Evolutionary conservation across 2,888 invertebrate species (phyloP).

Genomic region (Chesias legatella): DNA sequence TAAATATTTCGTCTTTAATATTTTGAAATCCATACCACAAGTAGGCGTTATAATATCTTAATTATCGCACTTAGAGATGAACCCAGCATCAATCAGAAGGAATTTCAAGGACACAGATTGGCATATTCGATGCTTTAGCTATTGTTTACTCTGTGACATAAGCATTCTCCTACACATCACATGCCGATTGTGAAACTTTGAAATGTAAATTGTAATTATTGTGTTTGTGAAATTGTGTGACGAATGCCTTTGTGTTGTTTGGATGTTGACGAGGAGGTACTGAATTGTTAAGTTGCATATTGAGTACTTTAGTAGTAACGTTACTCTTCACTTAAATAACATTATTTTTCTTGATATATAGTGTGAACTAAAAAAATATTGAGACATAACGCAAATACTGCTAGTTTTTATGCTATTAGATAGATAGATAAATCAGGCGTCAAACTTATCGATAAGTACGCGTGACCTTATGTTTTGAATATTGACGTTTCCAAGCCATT

Average conservation of each 20-base stretch:
- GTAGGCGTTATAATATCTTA: constrained; percentile 20
- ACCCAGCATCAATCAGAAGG: constrained; percentile 32
- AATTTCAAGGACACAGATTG: constrained; percentile 34
- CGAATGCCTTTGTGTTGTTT: constrained; percentile 31
- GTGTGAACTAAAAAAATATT: no score
- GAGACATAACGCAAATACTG: no score
- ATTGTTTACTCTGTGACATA: not conserved
- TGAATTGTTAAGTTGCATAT: not conserved
- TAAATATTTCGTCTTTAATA: no score
- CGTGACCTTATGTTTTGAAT: no score
- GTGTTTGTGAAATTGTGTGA: constrained; percentile 38
- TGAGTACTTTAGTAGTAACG: no score
- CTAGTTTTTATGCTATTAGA: no score
- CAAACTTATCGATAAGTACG: no score
- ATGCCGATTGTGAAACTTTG: constrained; percentile 46
- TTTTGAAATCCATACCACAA: constrained; percentile 6
- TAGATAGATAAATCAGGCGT: no score
- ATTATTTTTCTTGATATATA: not conserved
- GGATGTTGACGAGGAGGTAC: constrained; percentile 14
- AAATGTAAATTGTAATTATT: constrained; percentile 50
- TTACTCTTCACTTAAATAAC: no score
- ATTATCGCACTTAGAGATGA: constrained; percentile 25
- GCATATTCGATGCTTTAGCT: constrained; percentile 11
- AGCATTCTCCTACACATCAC: constrained; percentile 59
- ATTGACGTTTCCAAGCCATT: no score